Evolutionary conservation across 2,113 vertebrate species (phyloP), one percentile per base, ranked within the genome.

Genomic region (Phrynocephalus versicolor): DNA sequence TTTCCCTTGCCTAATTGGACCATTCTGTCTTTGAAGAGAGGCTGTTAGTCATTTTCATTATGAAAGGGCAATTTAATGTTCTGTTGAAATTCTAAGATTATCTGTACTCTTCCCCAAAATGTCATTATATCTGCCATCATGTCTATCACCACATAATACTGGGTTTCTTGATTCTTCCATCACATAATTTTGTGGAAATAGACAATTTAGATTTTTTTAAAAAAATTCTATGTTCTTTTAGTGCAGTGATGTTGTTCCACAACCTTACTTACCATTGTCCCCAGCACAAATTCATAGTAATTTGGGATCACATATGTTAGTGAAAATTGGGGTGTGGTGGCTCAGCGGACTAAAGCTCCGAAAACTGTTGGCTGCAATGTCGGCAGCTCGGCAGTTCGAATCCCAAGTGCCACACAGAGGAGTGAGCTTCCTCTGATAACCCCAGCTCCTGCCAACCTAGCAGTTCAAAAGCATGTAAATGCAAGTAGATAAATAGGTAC

Each of bases 1-100:
- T 67, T 14, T 58, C 51, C 27, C 0, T 12, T 15, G 84, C 76
- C 16, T 73, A 73, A 78, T 2, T 27, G 58, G 6, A 39, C 27
- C 89, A 64, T 58, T 76, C 67, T 14, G 81, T 27, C 73, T 88
- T 15, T 72, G 41, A 0, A 23, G 21, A n/a, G 65, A 55, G 10
- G 33, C 72, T 45, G 81, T 89, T 93, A 92, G 71, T 89, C 79
- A 88, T 91, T 93, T 95, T 90, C 88, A 77, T 91, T 90, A 83
- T 41, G 89, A 86, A 91, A 95, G 84, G 90, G 86, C 89, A 93
- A 69, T 83, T 94, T 92, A 62, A 86, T 85, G 69, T 94, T 94
- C 89, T 92, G 30, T 51, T 87, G 88, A 89, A 93, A 84, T 94
- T 89, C 88, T 82, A 84, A 85, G 76, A 80, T 90, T 93, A 92